Evolutionary conservation across 2,888 invertebrate species (phyloP).

Genomic region (Tridacna gigas): DNA sequence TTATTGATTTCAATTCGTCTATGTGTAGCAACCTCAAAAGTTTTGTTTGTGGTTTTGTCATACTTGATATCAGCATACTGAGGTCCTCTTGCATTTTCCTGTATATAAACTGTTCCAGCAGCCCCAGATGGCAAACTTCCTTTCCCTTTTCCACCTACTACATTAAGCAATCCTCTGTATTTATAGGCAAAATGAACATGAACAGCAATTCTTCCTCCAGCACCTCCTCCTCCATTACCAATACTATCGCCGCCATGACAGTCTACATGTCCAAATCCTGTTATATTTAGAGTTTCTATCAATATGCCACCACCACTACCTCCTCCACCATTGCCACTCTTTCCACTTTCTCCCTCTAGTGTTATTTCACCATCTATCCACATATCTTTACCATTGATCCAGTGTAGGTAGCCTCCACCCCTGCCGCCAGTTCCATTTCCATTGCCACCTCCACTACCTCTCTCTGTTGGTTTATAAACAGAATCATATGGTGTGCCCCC

Average conservation of each 20-base stretch:
- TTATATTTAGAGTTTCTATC: conserved; percentile 74
- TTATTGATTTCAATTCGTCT: conserved; percentile 73
- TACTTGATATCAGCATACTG: conserved; percentile 78
- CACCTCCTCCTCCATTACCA: conserved; percentile 71
- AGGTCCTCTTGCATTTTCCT: conserved; percentile 76
- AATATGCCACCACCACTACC: conserved; percentile 76
- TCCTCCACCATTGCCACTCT: conserved; percentile 70
- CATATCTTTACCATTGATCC: conserved; percentile 70
- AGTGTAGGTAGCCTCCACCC: conserved; percentile 75
- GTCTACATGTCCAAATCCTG: conserved; percentile 75
- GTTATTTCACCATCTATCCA: conserved; percentile 73
- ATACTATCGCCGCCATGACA: conserved; percentile 70
- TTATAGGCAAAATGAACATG: conserved; percentile 70
- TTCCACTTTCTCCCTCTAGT: conserved; percentile 69
- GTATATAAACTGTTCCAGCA: conserved; percentile 76
- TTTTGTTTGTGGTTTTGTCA: conserved; percentile 54
- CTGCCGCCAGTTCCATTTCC: conserved; percentile 70
- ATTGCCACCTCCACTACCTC: conserved; percentile 76
- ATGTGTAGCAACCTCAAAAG: conserved; percentile 61
- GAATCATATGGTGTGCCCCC: conserved; percentile 76
- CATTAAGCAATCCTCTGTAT: conserved; percentile 69
- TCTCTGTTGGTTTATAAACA: conserved; percentile 66
- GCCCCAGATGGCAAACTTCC: conserved; percentile 73
- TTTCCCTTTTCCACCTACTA: conserved; percentile 69
- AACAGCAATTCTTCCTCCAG: conserved; percentile 73